phyloP scores from a whole-genome alignment of 2,888 invertebrate genomes.

The Cylloceria caligata region DNA sequence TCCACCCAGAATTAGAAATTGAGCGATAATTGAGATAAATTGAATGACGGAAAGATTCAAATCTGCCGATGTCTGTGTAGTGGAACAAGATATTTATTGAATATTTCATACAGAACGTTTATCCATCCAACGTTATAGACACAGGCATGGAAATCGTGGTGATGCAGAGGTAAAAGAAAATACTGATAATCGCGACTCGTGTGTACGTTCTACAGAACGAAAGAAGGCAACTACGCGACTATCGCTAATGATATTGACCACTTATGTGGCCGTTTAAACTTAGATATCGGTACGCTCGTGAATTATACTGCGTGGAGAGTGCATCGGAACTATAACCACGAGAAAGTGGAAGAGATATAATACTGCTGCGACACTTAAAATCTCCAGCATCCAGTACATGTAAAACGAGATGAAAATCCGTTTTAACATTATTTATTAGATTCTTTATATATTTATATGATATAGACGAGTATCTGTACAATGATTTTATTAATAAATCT shows the following conservation, averaged over 20 bases:
- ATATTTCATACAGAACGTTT: background rate
- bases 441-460: background rate
- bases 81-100: background rate
- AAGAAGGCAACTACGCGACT: background rate
- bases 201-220: background rate
- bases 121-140: background rate
- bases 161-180: background rate
- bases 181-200: background rate
- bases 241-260: background rate
- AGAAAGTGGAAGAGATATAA: constrained; percentile 34
- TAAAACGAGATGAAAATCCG: background rate
- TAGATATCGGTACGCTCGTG: constrained; percentile 22
- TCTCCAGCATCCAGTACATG: background rate
- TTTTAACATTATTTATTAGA: background rate
- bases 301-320: background rate
- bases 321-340: background rate
- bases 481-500: background rate
- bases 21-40: too few species aligned
- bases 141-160: background rate
- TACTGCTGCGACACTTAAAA: background rate
- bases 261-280: constrained; percentile 20
- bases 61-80: too few species aligned
- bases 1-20: too few species aligned
- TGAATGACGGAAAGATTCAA: too few species aligned
- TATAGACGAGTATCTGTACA: background rate